Conservation (phyloP, 2,113 vertebrate genomes). For the Tetrax tetrax region DNA sequence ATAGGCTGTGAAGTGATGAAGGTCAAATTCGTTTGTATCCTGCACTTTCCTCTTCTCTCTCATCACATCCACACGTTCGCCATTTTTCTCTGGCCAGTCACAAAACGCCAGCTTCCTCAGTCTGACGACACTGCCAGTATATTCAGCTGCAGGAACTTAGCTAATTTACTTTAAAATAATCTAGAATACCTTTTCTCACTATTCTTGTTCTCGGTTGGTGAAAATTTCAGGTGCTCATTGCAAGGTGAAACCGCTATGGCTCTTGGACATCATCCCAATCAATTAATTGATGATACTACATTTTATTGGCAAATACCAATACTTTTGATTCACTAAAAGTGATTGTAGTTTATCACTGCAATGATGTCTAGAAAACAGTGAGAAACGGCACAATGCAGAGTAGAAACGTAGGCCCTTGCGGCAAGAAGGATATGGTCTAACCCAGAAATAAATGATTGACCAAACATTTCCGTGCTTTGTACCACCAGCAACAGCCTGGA, state of each 20-base stretch:
- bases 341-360: neutral
- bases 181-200: neutral
- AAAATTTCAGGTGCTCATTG: neutral
- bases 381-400: fast-evolving
- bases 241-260: neutral
- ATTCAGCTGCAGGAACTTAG: neutral
- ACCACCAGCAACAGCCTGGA: too few relatives aligned
- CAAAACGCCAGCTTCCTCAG: neutral
- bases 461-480: neutral
- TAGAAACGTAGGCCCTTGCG: neutral
- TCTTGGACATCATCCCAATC: neutral
- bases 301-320: neutral
- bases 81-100: neutral
- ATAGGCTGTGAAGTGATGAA: neutral
- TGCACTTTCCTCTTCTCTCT: neutral
- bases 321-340: neutral
- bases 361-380: neutral
- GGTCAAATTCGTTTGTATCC: neutral
- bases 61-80: neutral
- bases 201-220: neutral
- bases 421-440: neutral
- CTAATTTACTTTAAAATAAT: neutral
- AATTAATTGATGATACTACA: neutral
- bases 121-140: neutral
- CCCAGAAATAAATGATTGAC: neutral